Evolutionary conservation across 2,888 invertebrate species (phyloP), one percentile per base, ranked within the genome.

Genomic region (Eupsilia transversa): DNA sequence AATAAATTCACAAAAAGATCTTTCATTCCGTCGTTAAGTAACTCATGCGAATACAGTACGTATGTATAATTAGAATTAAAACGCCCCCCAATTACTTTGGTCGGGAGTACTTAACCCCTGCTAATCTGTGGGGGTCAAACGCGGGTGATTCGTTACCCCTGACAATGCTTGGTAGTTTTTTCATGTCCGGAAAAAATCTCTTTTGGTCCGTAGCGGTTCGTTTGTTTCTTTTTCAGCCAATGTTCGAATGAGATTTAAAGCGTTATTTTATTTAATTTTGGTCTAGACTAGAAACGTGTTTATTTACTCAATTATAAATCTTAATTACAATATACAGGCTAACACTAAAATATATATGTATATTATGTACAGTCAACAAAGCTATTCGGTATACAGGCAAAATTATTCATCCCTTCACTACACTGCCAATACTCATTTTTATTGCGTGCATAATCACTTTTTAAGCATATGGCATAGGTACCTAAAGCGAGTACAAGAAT

Each of bases 41-140:
- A 81, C 77, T 77, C 71, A 80, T 64, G 79, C 27, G 72, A 72
- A 61, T 65, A 77, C 20, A 66, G 63, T 73, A 65, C n/a, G 56
- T 74, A 72, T 43, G 66, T 74, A 59, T 73, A 64, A 83, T 80
- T 83, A 72, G 69, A 83, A 75, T 83, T 80, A 80, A 74, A 83
- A 73, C 71, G 27, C 38, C 68, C 76, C 38, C 68, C 76, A 83
- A 83, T 79, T 80, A 85, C 67, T 82, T 82, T 68, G 56, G 64
- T 72, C 30, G 57, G 33, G 33, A 73, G 71, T 69, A 66, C 72
- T 78, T 80, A 79, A 75, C 77, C 67, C 74, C 72, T 66, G 70
- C 63, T 83, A 74, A 83, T 72, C 70, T 71, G 72, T 46, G 38
- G n/a, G 66, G 46, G 64, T 61, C 59, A 65, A 77, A 46, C 59